Conservation (phyloP, 2,797 vertebrate species). For the Simalia tracyae region DNA sequence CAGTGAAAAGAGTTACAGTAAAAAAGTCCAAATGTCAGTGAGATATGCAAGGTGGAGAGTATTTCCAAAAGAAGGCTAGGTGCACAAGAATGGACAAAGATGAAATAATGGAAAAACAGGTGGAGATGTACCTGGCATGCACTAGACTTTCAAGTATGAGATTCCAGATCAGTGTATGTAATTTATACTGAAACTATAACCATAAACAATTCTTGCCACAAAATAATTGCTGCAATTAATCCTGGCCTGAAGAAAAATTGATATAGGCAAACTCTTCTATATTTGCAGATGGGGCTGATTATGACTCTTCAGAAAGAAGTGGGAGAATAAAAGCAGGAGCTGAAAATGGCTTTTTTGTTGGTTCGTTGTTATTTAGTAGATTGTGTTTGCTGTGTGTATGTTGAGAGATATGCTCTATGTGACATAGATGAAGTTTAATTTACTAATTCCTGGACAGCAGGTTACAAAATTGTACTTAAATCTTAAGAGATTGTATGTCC, state of each 20-base stretch:
- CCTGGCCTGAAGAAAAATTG: not conserved
- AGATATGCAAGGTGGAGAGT: not conserved
- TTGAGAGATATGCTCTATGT: conserved; percentile 50
- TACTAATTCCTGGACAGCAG: conserved; percentile 18
- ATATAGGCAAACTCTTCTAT: not conserved
- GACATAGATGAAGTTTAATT: conserved; percentile 39
- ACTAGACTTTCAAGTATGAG: not conserved
- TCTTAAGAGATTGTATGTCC: not conserved
- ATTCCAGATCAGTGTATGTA: not conserved
- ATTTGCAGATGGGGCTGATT: not conserved
- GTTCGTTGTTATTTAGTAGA: not conserved
- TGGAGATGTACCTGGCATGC: too few species aligned
- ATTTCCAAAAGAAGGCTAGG: not conserved
- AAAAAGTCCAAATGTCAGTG: not conserved
- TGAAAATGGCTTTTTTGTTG: not conserved
- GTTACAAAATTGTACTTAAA: conserved; percentile 22
- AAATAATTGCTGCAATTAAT: not conserved
- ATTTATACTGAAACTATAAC: not conserved
- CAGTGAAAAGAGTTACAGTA: not conserved
- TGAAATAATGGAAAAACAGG: too few species aligned
- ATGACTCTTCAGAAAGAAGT: not conserved
- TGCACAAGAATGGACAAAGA: too few species aligned
- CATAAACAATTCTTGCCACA: not conserved
- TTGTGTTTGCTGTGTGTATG: conserved; percentile 35
- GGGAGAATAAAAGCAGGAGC: not conserved